Conservation (phyloP, 1,140 invertebrate species). For the Ips nitidus region DNA sequence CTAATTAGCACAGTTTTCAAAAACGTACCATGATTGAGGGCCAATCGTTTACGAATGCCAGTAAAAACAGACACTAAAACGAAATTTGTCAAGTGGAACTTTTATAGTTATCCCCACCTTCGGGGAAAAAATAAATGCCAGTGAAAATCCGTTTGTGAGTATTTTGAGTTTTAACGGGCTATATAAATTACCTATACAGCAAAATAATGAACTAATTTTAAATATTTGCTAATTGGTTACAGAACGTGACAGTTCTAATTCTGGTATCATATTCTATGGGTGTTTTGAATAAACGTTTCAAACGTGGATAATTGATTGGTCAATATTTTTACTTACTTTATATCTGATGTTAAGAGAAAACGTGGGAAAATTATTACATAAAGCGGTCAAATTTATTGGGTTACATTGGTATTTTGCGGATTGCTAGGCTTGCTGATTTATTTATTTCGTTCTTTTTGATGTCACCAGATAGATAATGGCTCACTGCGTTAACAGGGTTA, state of each 20-base stretch:
- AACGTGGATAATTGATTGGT: too few relatives aligned
- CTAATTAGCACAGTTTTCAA: not conserved
- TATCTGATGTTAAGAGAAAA: too few relatives aligned
- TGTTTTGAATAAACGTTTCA: too few relatives aligned
- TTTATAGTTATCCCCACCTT: conserved; percentile 31
- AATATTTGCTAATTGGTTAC: conserved; percentile 10
- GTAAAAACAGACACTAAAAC: conserved; percentile 30
- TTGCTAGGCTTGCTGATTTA: too few relatives aligned
- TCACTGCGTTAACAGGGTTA: too few relatives aligned
- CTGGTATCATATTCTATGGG: too few relatives aligned
- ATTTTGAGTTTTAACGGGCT: conserved; percentile 29
- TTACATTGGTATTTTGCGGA: too few relatives aligned
- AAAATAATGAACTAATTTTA: conserved; percentile 28
- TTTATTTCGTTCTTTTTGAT: too few relatives aligned
- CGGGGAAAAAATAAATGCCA: conserved; percentile 9
- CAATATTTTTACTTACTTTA: too few relatives aligned
- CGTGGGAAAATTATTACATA: too few relatives aligned
- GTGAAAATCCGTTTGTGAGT: conserved; percentile 18
- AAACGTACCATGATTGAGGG: conserved; percentile 28
- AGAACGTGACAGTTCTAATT: not conserved
- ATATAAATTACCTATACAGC: conserved; percentile 29
- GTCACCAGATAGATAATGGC: too few relatives aligned
- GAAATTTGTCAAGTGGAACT: conserved; percentile 24
- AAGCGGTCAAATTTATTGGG: too few relatives aligned
- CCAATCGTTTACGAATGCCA: conserved; percentile 21